Base-by-base conservation (phyloP, 2,888 invertebrate species). In the Lagria hirta region DNA sequence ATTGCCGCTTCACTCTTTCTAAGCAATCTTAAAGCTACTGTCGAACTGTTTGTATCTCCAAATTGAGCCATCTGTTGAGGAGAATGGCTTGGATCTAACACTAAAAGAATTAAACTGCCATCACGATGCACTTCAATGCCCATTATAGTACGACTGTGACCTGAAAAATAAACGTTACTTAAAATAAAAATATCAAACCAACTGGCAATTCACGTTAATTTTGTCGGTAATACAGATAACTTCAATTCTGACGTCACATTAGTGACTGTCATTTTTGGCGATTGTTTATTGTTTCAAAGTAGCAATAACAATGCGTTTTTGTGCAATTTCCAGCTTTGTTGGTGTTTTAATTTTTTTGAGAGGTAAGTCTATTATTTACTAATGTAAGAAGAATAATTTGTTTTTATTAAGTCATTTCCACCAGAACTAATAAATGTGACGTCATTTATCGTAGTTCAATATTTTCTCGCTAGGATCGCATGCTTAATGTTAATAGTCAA, bases 81-180 rank as follows among this genome's bases (percentile, higher is more conserved):
- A 4, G 86, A 83, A 66, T 88, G 88, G 61, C 89, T 89, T 1
- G 93, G 93, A 71, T 93, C 93, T 51, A 93, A 73, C 15, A 93
- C 84, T 49, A 93, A 70, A 44, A 93, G 75, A 11, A 80, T 76
- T 56, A 82, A 70, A 24, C 74, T 73, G 43, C 82, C 82, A 60
- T 83, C 81, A 54, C 78, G 75, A 51, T 86, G 77, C 59, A 83
- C 83, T 69, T 93, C 93, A 30, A 90, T 84, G 1, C 93, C 93
- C 72, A 93, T 84, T 67, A 93, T 88, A 24, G 92, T 92, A 58
- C 92, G 77, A 53, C 91, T 92, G 66, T 94, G 93, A 57, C 91
- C 90, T 90, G 68, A 27, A 10, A n/a, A n/a, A n/a, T n/a, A n/a
- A n/a, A n/a, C n/a, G n/a, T n/a, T n/a, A n/a, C n/a, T n/a, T n/a